Conservation (phyloP, 2,113 vertebrate genomes). For the Neoarius graeffei region DNA sequence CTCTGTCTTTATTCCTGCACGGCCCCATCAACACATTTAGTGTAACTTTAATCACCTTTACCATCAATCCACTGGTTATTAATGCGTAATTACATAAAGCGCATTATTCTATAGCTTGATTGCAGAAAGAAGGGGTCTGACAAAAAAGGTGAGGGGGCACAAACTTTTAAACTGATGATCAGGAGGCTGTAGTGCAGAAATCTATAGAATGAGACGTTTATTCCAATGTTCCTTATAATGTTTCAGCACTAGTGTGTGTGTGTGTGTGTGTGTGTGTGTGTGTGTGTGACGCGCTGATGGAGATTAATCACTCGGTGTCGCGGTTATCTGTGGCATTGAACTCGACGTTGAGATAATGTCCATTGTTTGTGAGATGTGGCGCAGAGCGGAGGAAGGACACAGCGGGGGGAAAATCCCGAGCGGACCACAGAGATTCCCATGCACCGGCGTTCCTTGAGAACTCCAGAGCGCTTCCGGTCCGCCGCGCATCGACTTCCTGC, state of each 20-base stretch:
- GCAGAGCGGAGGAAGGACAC: constrained; percentile 79
- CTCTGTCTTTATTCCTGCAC: too few relatives aligned
- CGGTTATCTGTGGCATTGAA: constrained; percentile 91
- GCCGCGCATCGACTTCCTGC: constrained; percentile 88
- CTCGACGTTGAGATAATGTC: constrained; percentile 92
- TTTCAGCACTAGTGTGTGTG: constrained; percentile 39
- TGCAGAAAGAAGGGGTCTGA: too few relatives aligned
- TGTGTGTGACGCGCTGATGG: constrained; percentile 78
- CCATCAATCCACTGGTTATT: too few relatives aligned
- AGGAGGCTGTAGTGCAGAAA: too few relatives aligned
- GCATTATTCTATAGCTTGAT: too few relatives aligned
- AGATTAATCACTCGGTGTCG: constrained; percentile 87
- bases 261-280: constrained; percentile 36
- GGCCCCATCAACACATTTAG: too few relatives aligned
- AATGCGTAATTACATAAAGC: too few relatives aligned
- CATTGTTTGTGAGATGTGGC: constrained; percentile 83
- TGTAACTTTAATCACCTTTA: too few relatives aligned
- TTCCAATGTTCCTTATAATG: too few relatives aligned
- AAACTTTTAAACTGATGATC: too few relatives aligned
- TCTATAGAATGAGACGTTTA: too few relatives aligned
- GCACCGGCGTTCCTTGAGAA: constrained; percentile 82
- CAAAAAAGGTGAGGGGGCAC: too few relatives aligned
- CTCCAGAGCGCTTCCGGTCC: constrained; percentile 76
- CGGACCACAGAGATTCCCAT: constrained; percentile 89
- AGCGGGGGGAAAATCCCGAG: constrained; percentile 71